Evolutionary conservation across 1,140 invertebrate genomes (phyloP), one percentile per base, ranked within the genome.

Genomic region (Drosophila kepulauana): DNA sequence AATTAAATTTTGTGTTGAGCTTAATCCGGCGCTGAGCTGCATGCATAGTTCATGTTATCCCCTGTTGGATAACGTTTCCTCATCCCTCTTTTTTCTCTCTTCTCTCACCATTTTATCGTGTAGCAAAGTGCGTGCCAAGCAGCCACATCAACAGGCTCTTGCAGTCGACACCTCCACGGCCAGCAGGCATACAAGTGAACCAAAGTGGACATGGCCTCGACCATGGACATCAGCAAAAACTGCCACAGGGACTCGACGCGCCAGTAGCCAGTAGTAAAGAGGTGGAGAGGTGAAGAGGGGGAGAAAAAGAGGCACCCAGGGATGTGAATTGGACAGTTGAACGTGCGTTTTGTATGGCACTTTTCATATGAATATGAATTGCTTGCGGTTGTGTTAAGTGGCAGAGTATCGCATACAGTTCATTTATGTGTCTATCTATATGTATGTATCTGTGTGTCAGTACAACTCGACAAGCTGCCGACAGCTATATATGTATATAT

Each of bases 311-410:
- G 48, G n/a, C 1, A 8, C 25, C 16, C 30, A 1, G 11, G 38
- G 46, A 8, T 8, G 30, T 20, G 41, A 28, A 59, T 43, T 49
- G 75, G 63, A 78, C 58, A 72, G 13, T 35, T 28, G 67, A 58
- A 75, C 73, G 69, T 81, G 61, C 71, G 78, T 78, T 85, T 81
- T 79, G 51, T 61, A 59, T 76, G 64, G 81, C 58, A 85, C 75
- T 89, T 88, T 81, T 63, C 84, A 84, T 89, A 89, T 88, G 85
- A 88, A 89, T 88, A 89, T 89, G 85, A 88, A 88, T 89, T 80
- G 79, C 82, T 87, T 87, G 84, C 62, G 85, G 85, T 85, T 73
- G 74, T 64, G 79, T 85, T 82, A 88, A 88, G 84, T 89, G 85
- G 81, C 74, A 78, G 68, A 85, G 63, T 65, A 65, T 65, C 63